Conservation (phyloP, 1,140 invertebrate species). For the Tetramorium alpestre region DNA sequence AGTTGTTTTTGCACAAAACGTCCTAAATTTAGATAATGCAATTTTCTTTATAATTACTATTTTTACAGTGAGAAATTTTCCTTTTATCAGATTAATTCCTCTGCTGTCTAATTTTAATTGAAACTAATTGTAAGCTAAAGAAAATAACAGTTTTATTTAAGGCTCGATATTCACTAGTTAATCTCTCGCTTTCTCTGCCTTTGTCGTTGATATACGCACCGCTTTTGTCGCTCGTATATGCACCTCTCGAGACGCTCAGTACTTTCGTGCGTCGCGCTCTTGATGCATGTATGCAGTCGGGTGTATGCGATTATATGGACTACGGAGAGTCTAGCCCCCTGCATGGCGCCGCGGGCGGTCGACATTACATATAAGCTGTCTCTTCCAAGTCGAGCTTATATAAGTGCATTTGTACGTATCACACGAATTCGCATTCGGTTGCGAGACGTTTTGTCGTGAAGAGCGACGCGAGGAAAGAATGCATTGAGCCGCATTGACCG, state of each 20-base stretch:
- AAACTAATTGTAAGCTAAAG: background rate
- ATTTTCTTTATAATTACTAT: background rate
- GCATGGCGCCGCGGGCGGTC: slow-evolving; percentile 50
- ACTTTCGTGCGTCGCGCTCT: slow-evolving; percentile 56
- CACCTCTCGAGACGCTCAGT: slow-evolving; percentile 55
- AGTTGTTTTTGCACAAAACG: background rate
- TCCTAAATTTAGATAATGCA: background rate
- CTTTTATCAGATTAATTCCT: background rate
- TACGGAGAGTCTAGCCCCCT: slow-evolving; percentile 43
- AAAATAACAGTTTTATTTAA: background rate
- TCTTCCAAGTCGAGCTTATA: slow-evolving; percentile 56
- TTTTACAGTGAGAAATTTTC: background rate
- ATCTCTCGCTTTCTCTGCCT: slow-evolving; percentile 23
- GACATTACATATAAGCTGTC: slow-evolving; percentile 54
- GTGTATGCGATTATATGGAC: slow-evolving; percentile 42
- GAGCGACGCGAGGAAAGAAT: slow-evolving; percentile 14
- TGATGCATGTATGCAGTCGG: slow-evolving; percentile 46
- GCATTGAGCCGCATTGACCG: slow-evolving; percentile 20
- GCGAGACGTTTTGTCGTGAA: slow-evolving; percentile 36
- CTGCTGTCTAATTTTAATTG: background rate
- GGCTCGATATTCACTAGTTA: background rate
- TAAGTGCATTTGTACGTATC: slow-evolving; percentile 54
- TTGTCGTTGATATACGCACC: slow-evolving; percentile 26
- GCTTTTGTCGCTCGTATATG: slow-evolving; percentile 30
- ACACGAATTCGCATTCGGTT: slow-evolving; percentile 39